These are phyloP conservation scores for Phoenoteleia sp. DNA, from an alignment of 2,888 invertebrate species.

Conservation along the genomic window DNA sequence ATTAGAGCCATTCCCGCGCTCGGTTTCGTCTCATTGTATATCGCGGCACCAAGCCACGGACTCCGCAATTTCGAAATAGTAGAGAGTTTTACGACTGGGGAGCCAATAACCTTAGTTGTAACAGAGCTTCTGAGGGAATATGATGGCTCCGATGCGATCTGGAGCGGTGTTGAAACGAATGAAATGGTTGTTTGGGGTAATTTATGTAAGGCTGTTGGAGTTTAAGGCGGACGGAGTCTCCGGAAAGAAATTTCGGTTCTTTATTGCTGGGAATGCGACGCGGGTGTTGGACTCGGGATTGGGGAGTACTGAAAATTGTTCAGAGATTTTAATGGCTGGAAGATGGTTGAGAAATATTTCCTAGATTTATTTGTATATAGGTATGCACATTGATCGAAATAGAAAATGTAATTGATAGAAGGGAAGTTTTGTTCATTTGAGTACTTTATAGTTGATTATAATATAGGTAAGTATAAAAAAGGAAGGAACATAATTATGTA, in stretches of 20 bases:
- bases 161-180: conserved; percentile 43
- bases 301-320: too few species aligned
- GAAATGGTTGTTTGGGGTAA: conserved; percentile 44
- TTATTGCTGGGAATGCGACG: not conserved
- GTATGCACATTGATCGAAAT: too few species aligned
- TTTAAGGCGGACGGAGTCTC: not conserved
- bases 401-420: too few species aligned
- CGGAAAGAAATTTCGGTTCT: not conserved
- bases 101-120: conserved; percentile 64
- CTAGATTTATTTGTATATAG: too few species aligned
- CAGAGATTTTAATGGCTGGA: too few species aligned
- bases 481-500: too few species aligned
- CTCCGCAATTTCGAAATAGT: conserved; percentile 60
- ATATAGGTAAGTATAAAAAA: too few species aligned
- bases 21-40: conserved; percentile 57
- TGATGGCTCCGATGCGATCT: conserved; percentile 57
- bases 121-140: conserved; percentile 57
- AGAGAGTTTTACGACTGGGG: conserved; percentile 59
- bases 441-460: too few species aligned
- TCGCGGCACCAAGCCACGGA: conserved; percentile 13
- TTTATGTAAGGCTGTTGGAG: conserved; percentile 37
- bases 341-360: too few species aligned
- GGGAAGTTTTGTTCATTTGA: too few species aligned
- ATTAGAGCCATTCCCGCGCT: conserved; percentile 61
- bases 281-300: too few species aligned